Conservation (phyloP, 2,888 invertebrate species). For the Tetanocera ferruginea region DNA sequence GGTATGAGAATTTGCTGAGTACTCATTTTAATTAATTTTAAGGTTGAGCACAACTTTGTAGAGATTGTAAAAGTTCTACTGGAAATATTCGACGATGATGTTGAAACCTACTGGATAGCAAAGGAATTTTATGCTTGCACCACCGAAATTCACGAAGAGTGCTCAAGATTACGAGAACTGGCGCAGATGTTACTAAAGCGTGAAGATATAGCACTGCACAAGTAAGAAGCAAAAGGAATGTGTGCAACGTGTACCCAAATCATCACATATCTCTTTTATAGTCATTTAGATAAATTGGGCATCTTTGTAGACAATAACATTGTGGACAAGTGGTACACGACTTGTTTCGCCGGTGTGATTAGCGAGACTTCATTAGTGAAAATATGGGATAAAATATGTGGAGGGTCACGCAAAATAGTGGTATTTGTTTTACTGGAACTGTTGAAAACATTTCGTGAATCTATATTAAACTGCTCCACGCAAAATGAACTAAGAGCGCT, state of each 20-base stretch:
- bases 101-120: slow-evolving; percentile 87
- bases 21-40: background rate
- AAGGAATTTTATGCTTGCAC: slow-evolving; percentile 82
- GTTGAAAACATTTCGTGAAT: slow-evolving; percentile 78
- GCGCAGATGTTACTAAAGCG: slow-evolving; percentile 79
- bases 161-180: slow-evolving; percentile 77
- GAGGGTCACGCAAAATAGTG: slow-evolving; percentile 86
- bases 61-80: slow-evolving; percentile 79
- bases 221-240: slow-evolving; percentile 65
- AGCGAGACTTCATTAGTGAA: slow-evolving; percentile 83
- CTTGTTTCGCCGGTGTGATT: slow-evolving; percentile 86
- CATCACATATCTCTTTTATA: slow-evolving; percentile 53
- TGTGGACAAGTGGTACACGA: slow-evolving; percentile 83
- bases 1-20: background rate
- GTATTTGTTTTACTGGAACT: slow-evolving; percentile 83
- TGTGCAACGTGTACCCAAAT: background rate
- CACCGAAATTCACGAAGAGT: slow-evolving; percentile 76
- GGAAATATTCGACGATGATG: slow-evolving; percentile 80
- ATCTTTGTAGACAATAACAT: slow-evolving; percentile 75
- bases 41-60: slow-evolving; percentile 74
- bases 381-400: slow-evolving; percentile 91
- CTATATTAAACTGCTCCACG: slow-evolving; percentile 71
- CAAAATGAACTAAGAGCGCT: slow-evolving; percentile 61
- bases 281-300: slow-evolving; percentile 76
- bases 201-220: slow-evolving; percentile 81